Evolutionary conservation across 1,140 invertebrate species (phyloP), one percentile per base, ranked within the genome.

Genomic region (Probaryconus sp.): DNA sequence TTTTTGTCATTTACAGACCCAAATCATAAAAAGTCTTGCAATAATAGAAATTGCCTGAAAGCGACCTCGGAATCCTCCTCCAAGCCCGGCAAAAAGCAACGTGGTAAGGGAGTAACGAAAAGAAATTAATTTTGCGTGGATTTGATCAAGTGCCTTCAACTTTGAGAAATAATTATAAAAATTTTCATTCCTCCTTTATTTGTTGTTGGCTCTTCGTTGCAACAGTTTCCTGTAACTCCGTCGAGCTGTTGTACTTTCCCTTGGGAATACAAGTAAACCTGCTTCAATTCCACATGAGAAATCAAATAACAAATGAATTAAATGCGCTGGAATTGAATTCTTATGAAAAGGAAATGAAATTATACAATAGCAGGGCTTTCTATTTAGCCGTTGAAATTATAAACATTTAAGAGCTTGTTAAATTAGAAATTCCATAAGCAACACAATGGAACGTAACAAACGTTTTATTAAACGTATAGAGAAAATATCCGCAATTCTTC

Each of bases 1-100:
- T 72, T 72, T 72, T 72, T 72, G 69, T 65, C 69, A 72, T 60
- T 72, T 72, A 65, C 69, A 60, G 53, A 65, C 45, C 47, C 20
- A 18, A 60, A 60, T 65, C 21, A 60, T 65, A 72, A 72, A 72
- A 72, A 31, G 20, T n/a, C n/a, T n/a, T n/a, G 30, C 17, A 53
- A 30, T 18, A 5, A 11, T 1, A n/a, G 18, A 21, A 42, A 33
- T 48, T 16, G 40, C 17, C 43, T 50, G 58, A 20, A 16, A 30
- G 14, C 28, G 58, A 64, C 51, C 3, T 37, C 31, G 35, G 14
- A n/a, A 9, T n/a, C n/a, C n/a, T n/a, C n/a, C n/a, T 50, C 43
- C 51, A 21, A 37, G 50, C 1, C 1, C 17, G 13, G 21, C 38
- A 47, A 61, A 61, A 38, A 38, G 18, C 56, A 56, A 58, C 33